Evolutionary conservation across 2,888 invertebrate species (phyloP).

Genomic region (Eristalis tenax): DNA sequence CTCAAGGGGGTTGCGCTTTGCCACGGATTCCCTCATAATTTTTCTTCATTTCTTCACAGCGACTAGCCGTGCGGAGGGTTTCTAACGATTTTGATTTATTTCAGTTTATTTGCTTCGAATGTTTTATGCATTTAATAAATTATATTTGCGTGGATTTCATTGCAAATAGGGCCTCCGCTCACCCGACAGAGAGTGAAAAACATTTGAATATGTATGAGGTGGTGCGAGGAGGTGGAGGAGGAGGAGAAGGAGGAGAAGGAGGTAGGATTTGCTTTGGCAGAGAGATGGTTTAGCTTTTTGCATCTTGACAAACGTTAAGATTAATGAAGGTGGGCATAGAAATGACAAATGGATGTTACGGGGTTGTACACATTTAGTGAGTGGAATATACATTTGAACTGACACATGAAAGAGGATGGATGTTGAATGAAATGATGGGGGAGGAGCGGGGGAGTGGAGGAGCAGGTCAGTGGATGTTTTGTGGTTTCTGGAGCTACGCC

Average conservation of each 20-base stretch:
- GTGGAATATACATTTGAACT: constrained; percentile 59
- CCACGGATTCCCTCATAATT: constrained; percentile 52
- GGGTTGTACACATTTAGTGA: constrained; percentile 57
- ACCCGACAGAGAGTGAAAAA: constrained; percentile 14
- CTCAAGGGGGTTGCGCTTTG: constrained; percentile 51
- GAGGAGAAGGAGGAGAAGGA: too few species aligned
- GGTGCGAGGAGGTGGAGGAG: not conserved
- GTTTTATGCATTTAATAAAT: constrained; percentile 72
- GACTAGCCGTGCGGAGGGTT: not conserved
- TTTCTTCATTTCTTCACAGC: constrained; percentile 45
- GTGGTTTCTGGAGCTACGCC: not conserved
- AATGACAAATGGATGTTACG: constrained; percentile 68
- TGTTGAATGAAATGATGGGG: not conserved
- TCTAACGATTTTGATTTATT: constrained; percentile 66
- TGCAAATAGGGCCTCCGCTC: constrained; percentile 27
- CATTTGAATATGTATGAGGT: constrained; percentile 61
- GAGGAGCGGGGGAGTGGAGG: not conserved
- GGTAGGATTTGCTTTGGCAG: not conserved
- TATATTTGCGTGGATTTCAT: constrained; percentile 61
- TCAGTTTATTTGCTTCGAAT: constrained; percentile 67
- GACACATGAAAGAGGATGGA: constrained; percentile 32
- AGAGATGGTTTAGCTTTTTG: constrained; percentile 63
- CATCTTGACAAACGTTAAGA: constrained; percentile 70
- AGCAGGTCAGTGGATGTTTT: not conserved
- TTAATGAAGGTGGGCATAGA: constrained; percentile 69